Evolutionary conservation across 2,888 invertebrate genomes (phyloP).

Genomic region (Scaptomyza caliginosa): DNA sequence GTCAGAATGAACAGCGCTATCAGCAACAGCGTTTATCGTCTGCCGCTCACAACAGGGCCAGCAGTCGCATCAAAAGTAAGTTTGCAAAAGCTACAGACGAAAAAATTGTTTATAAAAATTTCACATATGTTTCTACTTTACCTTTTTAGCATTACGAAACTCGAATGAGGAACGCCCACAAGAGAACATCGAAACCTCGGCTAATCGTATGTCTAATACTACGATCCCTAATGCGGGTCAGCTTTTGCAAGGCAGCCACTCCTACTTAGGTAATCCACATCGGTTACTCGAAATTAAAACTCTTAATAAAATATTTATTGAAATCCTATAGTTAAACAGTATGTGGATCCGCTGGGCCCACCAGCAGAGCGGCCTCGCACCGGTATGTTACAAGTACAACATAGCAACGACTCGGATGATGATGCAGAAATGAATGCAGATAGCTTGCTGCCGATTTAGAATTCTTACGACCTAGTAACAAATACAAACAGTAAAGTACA

Average conservation of each 20-base stretch:
- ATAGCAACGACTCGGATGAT: conserved; percentile 81
- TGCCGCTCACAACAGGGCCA: conserved; percentile 66
- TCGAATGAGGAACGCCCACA: conserved; percentile 63
- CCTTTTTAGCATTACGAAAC: conserved; percentile 52
- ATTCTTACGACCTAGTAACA: neutral
- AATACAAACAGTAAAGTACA: too few species aligned
- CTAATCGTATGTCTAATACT: conserved; percentile 29
- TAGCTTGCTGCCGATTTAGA: conserved; percentile 82
- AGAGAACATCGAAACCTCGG: conserved; percentile 52
- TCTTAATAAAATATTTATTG: neutral
- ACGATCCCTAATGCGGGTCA: conserved; percentile 59
- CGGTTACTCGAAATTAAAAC: rapidly evolving
- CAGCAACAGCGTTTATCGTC: conserved; percentile 78
- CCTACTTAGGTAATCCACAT: conserved; percentile 41
- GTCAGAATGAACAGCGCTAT: conserved; percentile 77
- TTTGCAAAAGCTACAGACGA: neutral
- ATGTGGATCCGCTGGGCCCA: conserved; percentile 83
- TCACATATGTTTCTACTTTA: neutral
- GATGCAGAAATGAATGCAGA: conserved; percentile 83
- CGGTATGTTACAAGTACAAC: conserved; percentile 75
- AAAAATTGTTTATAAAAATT: too few species aligned
- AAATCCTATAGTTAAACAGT: conserved; percentile 64
- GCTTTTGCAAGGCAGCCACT: conserved; percentile 42
- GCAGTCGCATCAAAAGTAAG: conserved; percentile 63
- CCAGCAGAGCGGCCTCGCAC: conserved; percentile 83